Evolutionary conservation across 2,113 vertebrate genomes (phyloP).

Genomic region (Sus scrofa): T2T-Sscrofa CM000822.6:66444001-66444500

Average conservation of each 20-base stretch:
- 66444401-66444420: background rate
- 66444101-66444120: constrained; percentile 39
- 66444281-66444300: background rate
- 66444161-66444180: background rate
- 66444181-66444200: background rate
- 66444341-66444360: background rate
- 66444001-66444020: background rate
- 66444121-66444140: background rate
- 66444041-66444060: background rate
- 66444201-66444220: background rate
- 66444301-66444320: background rate
- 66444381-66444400: background rate
- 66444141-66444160: background rate
- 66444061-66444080: background rate
- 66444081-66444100: background rate
- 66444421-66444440: background rate
- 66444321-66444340: background rate
- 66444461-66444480: background rate
- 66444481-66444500: background rate
- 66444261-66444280: background rate
- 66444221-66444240: background rate
- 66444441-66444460: background rate
- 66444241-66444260: background rate
- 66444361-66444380: background rate
- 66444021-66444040: background rate